Evolutionary conservation across 2,797 vertebrate species (phyloP), one percentile per base, ranked within the genome.

Genomic region (Pseudotriccus pelzelni): DNA sequence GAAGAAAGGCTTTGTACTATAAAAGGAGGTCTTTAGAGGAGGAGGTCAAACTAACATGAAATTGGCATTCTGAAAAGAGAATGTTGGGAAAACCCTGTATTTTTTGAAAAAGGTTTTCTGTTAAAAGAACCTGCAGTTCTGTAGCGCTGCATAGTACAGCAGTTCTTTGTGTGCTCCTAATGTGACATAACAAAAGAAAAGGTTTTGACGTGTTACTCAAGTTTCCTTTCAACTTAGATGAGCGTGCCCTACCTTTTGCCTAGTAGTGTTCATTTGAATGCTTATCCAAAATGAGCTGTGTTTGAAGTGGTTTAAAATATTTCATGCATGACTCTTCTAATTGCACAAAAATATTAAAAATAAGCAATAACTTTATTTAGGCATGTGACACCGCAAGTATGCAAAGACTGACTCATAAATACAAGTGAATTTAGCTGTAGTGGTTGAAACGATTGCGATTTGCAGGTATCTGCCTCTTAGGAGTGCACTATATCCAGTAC

Each of bases 341-440:
- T 94, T 72, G 34, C 68, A 28, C 21, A 85, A 67, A 52, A 37
- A 7, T 73, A 68, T 81, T 77, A 84, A 85, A 83, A 67, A 4
- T 8, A 46, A 84, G 66, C 30, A 21, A 7, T 49, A 63, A 44
- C 8, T 84, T 70, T 69, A 19, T 73, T 77, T 75, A 50, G 75
- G 84, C 55, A 63, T 82, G 81, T 28, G 22, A 44, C 56, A 64
- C 46, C 53, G 72, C 30, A 85, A 68, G 9, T 77, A 36, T 6
- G 27, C 84, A 66, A 87, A 89, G 93, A 47, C 25, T 84, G 93
- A 94, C 85, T 95, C 91, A 68, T 87, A 52, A 74, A 34, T 43
- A 32, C 84, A 84, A 88, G 83, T 72, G 73, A 39, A 53, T 68
- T 89, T 55, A 72, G 73, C 62, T 49, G 60, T 53, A 6, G 9